Conservation (phyloP, 2,888 invertebrate species). For the Amiota minor region DNA sequence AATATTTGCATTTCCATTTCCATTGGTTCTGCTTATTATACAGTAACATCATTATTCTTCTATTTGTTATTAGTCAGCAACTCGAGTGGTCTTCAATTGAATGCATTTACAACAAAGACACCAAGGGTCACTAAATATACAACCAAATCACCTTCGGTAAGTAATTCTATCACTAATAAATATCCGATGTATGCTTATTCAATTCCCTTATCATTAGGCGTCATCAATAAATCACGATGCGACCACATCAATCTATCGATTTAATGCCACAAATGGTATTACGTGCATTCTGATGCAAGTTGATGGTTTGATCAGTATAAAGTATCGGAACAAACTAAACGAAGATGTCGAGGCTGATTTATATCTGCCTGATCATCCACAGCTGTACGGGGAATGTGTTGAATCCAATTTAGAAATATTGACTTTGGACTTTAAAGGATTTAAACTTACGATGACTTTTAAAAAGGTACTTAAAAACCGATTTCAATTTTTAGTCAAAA, state of each 20-base stretch:
- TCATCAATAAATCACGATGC: constrained; percentile 70
- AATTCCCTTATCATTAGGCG: constrained; percentile 53
- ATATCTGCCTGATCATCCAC: constrained; percentile 83
- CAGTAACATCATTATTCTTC: neutral
- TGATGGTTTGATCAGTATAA: constrained; percentile 83
- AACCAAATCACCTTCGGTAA: constrained; percentile 74
- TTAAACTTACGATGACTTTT: constrained; percentile 83
- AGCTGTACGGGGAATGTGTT: constrained; percentile 83
- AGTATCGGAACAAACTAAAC: constrained; percentile 81
- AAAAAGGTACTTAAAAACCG: constrained; percentile 77
- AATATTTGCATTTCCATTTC: too few species aligned
- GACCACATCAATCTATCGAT: constrained; percentile 79
- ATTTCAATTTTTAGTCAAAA: neutral
- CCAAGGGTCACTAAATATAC: constrained; percentile 81
- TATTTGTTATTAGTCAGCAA: constrained; percentile 53
- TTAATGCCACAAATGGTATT: constrained; percentile 80
- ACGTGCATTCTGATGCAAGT: constrained; percentile 83
- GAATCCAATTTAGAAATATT: constrained; percentile 83
- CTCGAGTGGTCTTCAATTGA: constrained; percentile 74
- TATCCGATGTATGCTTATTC: neutral
- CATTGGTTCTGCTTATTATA: too few species aligned
- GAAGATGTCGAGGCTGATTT: constrained; percentile 80
- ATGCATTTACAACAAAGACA: constrained; percentile 78
- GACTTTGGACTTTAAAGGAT: constrained; percentile 83
- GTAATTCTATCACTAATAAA: constrained; percentile 34